phyloP scores from a whole-genome alignment of 2,113 vertebrate genomes.

The Sturnira hondurensis region DNA sequence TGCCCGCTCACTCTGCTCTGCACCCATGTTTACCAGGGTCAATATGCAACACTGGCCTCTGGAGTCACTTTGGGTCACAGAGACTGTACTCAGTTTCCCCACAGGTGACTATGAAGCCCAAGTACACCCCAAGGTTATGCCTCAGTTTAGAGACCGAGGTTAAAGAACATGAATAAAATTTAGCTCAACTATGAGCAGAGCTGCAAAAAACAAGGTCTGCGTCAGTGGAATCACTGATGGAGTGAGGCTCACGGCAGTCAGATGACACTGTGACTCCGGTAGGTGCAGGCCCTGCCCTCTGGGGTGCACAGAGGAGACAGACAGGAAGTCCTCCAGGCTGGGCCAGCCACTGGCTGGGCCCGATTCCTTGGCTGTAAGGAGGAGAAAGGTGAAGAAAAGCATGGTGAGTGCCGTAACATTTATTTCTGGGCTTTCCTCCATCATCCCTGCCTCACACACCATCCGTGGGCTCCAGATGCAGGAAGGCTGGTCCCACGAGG shows the following conservation, averaged over 20 bases:
- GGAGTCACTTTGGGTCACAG: neutral
- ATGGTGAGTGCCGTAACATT: neutral
- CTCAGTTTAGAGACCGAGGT: neutral
- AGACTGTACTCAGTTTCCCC: neutral
- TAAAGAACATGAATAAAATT: neutral
- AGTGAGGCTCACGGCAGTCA: neutral
- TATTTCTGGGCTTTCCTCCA: neutral
- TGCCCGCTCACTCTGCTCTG: neutral
- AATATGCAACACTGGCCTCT: neutral
- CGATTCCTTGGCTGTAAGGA: neutral
- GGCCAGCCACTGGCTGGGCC: accelerated
- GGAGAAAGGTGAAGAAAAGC: neutral
- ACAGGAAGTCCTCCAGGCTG: neutral
- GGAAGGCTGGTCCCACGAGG: neutral
- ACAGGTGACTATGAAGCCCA: neutral
- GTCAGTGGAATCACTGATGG: neutral
- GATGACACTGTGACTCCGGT: neutral
- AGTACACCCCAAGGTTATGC: neutral
- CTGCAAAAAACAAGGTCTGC: neutral
- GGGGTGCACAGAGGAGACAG: too few relatives aligned
- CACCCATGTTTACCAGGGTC: neutral
- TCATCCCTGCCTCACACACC: neutral
- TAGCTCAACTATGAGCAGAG: neutral
- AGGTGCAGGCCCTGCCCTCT: accelerated
- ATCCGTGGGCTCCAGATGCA: neutral